Conservation (phyloP, 1,140 invertebrate genomes). For the Calephelis virginiensis region DNA sequence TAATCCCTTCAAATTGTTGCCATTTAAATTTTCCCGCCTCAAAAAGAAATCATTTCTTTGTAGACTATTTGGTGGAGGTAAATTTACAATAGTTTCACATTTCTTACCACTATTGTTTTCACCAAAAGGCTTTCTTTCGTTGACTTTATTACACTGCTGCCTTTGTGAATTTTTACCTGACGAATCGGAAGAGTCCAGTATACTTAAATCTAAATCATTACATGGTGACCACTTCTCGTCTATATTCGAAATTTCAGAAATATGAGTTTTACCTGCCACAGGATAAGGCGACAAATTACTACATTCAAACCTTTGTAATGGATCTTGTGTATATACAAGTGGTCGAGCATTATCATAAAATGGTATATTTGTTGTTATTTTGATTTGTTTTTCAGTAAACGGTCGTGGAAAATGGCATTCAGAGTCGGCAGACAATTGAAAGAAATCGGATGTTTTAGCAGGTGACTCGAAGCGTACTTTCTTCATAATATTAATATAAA, state of each 20-base stretch:
- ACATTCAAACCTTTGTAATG: slow-evolving; percentile 51
- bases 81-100: background rate
- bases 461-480: slow-evolving; percentile 65
- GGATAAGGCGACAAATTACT: slow-evolving; percentile 58
- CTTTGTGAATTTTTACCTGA: slow-evolving; percentile 25
- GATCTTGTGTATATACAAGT: slow-evolving; percentile 46
- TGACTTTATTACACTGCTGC: background rate
- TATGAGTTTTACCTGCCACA: slow-evolving; percentile 41
- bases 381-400: slow-evolving; percentile 45
- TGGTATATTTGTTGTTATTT: slow-evolving; percentile 26
- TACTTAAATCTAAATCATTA: slow-evolving; percentile 62
- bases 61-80: slow-evolving; percentile 41
- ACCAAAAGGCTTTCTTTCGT: slow-evolving; percentile 15
- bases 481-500: slow-evolving; percentile 54
- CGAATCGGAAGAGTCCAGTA: slow-evolving; percentile 46
- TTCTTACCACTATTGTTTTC: slow-evolving; percentile 11
- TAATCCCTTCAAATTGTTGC: slow-evolving; percentile 34
- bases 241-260: slow-evolving; percentile 33
- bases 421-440: slow-evolving; percentile 43
- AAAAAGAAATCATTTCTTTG: slow-evolving; percentile 56
- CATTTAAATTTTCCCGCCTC: slow-evolving; percentile 45
- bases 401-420: slow-evolving; percentile 68
- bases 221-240: slow-evolving; percentile 42
- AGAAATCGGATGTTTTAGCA: slow-evolving; percentile 33
- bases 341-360: slow-evolving; percentile 21